phyloP scores from a whole-genome alignment of 2,888 invertebrate species.

The Pachycephus smyrnensis region DNA sequence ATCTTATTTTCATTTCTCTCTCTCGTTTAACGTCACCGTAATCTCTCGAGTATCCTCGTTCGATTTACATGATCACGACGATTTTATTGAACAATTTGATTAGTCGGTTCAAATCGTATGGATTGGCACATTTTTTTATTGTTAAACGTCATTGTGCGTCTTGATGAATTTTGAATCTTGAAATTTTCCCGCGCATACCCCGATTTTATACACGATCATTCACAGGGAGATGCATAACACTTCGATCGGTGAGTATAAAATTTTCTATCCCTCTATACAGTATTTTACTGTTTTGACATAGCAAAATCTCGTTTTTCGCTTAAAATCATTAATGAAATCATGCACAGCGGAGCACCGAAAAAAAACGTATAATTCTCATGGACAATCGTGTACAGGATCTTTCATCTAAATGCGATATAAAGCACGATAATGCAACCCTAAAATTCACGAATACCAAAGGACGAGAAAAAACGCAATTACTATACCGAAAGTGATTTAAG shows the following conservation, averaged over 20 bases:
- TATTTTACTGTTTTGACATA: background rate
- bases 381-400: background rate
- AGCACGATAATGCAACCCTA: background rate
- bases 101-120: slow-evolving; percentile 20
- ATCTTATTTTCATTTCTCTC: slow-evolving; percentile 14
- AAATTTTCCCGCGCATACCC: background rate
- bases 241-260: background rate
- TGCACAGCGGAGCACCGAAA: background rate
- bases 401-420: background rate
- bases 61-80: slow-evolving; percentile 8
- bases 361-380: background rate
- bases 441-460: background rate
- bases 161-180: background rate
- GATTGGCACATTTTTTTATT: slow-evolving; percentile 48
- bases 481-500: background rate
- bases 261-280: background rate
- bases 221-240: background rate
- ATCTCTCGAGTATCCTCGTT: slow-evolving; percentile 12
- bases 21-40: background rate
- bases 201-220: background rate
- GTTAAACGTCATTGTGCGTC: slow-evolving; percentile 32
- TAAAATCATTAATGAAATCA: slow-evolving; percentile 9
- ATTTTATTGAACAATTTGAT: slow-evolving; percentile 32
- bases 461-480: background rate
- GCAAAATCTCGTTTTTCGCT: background rate